phyloP scores from a whole-genome alignment of 1,140 invertebrate species.

The Whitmania pigra region DNA sequence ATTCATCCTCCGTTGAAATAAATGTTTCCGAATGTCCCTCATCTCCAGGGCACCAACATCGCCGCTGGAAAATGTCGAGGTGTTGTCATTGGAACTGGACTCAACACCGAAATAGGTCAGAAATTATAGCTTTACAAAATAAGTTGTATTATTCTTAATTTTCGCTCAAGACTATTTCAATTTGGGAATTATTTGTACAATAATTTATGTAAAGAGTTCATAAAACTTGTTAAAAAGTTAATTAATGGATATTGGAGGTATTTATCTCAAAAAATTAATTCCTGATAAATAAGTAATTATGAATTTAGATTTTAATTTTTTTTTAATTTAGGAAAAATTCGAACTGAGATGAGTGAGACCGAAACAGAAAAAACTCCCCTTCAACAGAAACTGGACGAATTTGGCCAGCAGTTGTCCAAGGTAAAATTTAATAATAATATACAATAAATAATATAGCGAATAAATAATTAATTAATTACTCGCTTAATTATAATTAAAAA shows the following conservation, averaged over 20 bases:
- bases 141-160: too few relatives aligned
- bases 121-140: too few relatives aligned
- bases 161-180: too few relatives aligned
- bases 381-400: constrained; percentile 97
- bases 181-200: too few relatives aligned
- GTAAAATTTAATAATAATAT: background rate
- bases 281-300: too few relatives aligned
- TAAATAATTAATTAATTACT: background rate
- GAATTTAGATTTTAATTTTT: background rate
- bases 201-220: too few relatives aligned
- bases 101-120: constrained; percentile 91
- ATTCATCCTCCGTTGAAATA: too few relatives aligned
- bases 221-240: too few relatives aligned
- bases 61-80: constrained; percentile 95
- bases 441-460: background rate
- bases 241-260: too few relatives aligned
- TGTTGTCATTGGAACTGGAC: constrained; percentile 92
- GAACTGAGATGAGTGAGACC: constrained; percentile 98
- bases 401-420: constrained; percentile 14
- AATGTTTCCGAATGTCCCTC: too few relatives aligned
- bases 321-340: constrained; percentile 61
- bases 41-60: constrained; percentile 82
- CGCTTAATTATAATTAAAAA: constrained; percentile 8
- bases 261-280: too few relatives aligned
- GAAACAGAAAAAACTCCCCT: constrained; percentile 98